These are phyloP conservation scores for Lophotis ruficrista DNA, from an alignment of 2,113 vertebrate genomes.

Conservation along the genomic window DNA sequence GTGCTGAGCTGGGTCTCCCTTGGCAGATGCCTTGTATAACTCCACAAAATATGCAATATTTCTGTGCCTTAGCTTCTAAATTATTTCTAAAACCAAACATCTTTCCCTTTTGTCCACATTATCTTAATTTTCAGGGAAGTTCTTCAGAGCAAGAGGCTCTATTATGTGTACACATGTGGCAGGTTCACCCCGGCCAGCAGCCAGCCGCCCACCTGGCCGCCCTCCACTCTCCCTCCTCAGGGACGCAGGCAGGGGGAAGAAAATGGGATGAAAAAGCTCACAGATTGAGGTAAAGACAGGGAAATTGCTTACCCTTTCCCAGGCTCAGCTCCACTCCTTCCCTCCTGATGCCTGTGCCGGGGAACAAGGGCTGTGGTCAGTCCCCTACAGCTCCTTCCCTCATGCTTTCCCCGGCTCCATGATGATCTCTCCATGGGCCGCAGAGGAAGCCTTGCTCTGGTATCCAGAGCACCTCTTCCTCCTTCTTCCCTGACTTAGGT, in stretches of 20 bases:
- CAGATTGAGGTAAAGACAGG: background rate
- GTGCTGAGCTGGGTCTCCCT: background rate
- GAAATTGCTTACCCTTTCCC: background rate
- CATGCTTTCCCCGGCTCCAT: fast-evolving
- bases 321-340: background rate
- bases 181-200: background rate
- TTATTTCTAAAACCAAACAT: background rate
- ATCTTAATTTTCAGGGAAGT: background rate
- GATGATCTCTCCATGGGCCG: fast-evolving
- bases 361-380: fast-evolving
- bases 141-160: background rate
- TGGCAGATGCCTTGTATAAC: background rate
- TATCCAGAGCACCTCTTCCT: fast-evolving
- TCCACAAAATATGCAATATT: background rate
- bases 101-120: background rate
- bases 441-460: background rate
- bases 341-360: background rate
- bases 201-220: background rate
- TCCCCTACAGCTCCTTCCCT: background rate
- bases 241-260: no score
- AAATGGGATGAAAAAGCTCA: fast-evolving
- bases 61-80: background rate
- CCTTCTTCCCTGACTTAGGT: background rate
- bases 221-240: background rate
- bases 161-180: fast-evolving